Evolutionary conservation across 2,888 invertebrate genomes (phyloP), one percentile per base, ranked within the genome.

Genomic region (Aphidoletes aphidimyza): DNA sequence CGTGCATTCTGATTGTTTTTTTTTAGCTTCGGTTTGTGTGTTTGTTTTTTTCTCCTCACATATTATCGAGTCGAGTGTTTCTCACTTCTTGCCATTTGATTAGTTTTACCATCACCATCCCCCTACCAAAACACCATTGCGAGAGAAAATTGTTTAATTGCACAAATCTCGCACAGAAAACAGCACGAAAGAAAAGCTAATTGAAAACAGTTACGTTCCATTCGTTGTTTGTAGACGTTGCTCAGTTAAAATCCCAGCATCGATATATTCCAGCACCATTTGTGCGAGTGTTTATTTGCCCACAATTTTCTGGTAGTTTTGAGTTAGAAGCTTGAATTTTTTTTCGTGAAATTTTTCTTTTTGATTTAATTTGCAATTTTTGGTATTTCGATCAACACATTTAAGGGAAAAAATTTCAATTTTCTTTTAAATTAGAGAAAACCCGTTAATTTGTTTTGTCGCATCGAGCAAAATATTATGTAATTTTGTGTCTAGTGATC

Each of bases 171-270:
- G n/a, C 37, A 36, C 19, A 36, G 8, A 37, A 14, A n/a, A n/a
- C n/a, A n/a, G n/a, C 19, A 37, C 37, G 30, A 1, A 22, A n/a
- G 37, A 22, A 37, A 81, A 37, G 22, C 22, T 37, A n/a, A n/a
- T 81, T 37, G 37, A 81, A 81, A 81, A 81, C 22, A 81, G 81
- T 81, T 81, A 81, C 81, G 37, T 81, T 81, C 22, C 2, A 81
- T 81, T 37, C n/a, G 81, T 81, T 37, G 81, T 81, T 81, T 81
- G 81, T 22, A 81, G 81, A 81, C 37, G 81, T 81, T 37, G 81
- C 81, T 81, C 81, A 81, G 39, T 17, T 81, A 2, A 37, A 37
- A n/a, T n/a, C 37, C 0, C 0, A 1, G 36, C 37, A 81, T 37
- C 81, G 19, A n/a, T 5, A 17, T n/a, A n/a, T 69, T 54, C 54